Evolutionary conservation across 1,140 invertebrate genomes (phyloP), one percentile per base, ranked within the genome.

Genomic region (Drusus annulatus): DNA sequence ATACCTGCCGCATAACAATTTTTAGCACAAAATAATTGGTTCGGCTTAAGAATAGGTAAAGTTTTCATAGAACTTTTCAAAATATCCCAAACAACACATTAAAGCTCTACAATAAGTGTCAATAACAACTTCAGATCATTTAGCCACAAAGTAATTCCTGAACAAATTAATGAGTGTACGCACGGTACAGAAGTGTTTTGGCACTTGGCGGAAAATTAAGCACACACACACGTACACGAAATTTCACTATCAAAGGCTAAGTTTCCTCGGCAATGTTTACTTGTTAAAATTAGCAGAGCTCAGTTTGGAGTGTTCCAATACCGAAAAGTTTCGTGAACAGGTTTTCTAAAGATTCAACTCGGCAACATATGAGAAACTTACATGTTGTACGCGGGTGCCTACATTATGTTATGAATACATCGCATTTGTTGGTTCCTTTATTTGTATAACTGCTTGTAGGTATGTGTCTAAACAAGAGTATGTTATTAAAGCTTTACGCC

Each of bases 201-300:
- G n/a, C 19, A 71, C 65, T 51, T 71, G 65, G 36, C n/a, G 45
- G 68, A 3, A 23, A 19, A 51, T 51, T 52, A 52, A 52, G n/a
- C 16, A 16, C 50, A 23, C 50, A 71, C 23, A 25, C n/a, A 69
- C n/a, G n/a, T n/a, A n/a, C n/a, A n/a, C n/a, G n/a, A n/a, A 51
- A 52, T 52, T 71, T 52, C 25, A 19, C 68, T 3, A 50, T 4
- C 65, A 21, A 23, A 23, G 36, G 8, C 19, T 13, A 71, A 50
- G 17, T 71, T 71, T 69, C 31, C 65, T 50, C 10, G 45, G 45
- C 62, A 65, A 25, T 71, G 50, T 71, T 71, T 71, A 17, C 45
- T 71, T 71, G 45, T 71, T 71, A 52, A 71, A 71, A 71, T 45
- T 52, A 45, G 36, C 36, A 1, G 6, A 71, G 68, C 52, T 71